Evolutionary conservation across 1,140 invertebrate genomes (phyloP).

Genomic region (Microplitis demolitor): DNA sequence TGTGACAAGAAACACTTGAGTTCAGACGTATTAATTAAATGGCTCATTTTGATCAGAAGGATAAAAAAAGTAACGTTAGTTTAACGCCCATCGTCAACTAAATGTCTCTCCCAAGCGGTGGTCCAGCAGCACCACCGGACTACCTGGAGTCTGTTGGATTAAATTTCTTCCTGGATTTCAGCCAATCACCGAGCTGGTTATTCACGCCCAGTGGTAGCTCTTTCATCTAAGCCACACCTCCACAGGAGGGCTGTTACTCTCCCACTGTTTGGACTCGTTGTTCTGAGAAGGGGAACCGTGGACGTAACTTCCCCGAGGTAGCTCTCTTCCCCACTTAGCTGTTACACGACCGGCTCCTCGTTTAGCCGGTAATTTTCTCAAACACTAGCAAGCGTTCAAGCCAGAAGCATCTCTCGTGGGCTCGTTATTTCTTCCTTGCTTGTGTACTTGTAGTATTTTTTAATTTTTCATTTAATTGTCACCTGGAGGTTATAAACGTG

Average conservation of each 20-base stretch:
- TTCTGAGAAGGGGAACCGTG: background rate
- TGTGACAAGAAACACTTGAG: conserved; percentile 42
- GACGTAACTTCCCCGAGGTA: background rate
- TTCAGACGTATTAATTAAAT: conserved; percentile 63
- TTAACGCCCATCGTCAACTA: conserved; percentile 58
- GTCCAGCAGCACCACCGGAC: background rate
- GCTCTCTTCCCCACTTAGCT: conserved; percentile 17
- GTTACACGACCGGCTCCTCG: conserved; percentile 37
- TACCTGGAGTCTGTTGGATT: conserved; percentile 8
- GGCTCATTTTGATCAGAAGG: conserved; percentile 57
- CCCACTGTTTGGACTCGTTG: conserved; percentile 25
- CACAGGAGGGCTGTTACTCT: conserved; percentile 29
- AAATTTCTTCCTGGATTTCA: background rate
- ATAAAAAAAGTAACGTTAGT: conserved; percentile 41
- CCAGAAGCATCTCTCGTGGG: conserved; percentile 50
- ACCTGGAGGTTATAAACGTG: background rate
- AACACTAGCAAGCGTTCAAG: conserved; percentile 59
- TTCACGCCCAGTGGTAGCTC: conserved; percentile 38
- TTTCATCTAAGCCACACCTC: conserved; percentile 35
- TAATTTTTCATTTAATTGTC: background rate
- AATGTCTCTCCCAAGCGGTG: conserved; percentile 47
- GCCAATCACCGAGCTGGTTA: conserved; percentile 33
- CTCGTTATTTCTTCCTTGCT: background rate
- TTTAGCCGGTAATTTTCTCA: conserved; percentile 62
- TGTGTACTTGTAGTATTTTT: background rate